Evolutionary conservation across 2,113 vertebrate species (phyloP).

Genomic region (Salvelinus fontinalis): DNA sequence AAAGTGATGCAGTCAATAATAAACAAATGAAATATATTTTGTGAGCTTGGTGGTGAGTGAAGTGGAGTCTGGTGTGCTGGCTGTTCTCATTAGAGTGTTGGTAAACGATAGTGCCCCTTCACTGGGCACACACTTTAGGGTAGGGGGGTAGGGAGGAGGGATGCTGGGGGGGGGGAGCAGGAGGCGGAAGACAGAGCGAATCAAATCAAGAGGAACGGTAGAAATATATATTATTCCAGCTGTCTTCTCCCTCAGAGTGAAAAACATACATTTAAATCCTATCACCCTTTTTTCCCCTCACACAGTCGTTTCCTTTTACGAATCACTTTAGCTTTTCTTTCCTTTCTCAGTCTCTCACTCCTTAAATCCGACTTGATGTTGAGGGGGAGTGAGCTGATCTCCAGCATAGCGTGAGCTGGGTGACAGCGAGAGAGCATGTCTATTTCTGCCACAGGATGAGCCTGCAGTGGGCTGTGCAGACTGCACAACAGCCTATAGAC

Average conservation of each 20-base stretch:
- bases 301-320: conserved; percentile 19
- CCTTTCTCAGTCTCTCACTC: conserved; percentile 10
- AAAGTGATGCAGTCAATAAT: conserved; percentile 91
- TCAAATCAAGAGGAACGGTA: conserved; percentile 42
- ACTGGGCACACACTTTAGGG: conserved; percentile 66
- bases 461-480: conserved; percentile 27
- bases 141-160: conserved; percentile 32
- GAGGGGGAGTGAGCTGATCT: conserved; percentile 23
- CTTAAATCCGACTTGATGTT: conserved; percentile 65
- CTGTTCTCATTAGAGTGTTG: conserved; percentile 86
- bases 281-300: neutral
- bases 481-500: neutral
- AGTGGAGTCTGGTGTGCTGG: conserved; percentile 73
- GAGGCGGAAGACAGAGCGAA: conserved; percentile 32
- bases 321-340: conserved; percentile 48
- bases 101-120: conserved; percentile 84
- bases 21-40: conserved; percentile 92
- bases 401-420: conserved; percentile 42
- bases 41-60: conserved; percentile 88
- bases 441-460: too few relatives aligned
- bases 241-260: conserved; percentile 30
- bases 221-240: conserved; percentile 28
- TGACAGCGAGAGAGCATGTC: conserved; percentile 44
- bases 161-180: neutral
- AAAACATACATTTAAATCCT: conserved; percentile 7